These are phyloP conservation scores for Lasioglossum calceatum DNA, from an alignment of 2,888 invertebrate genomes.

Conservation along the genomic window DNA sequence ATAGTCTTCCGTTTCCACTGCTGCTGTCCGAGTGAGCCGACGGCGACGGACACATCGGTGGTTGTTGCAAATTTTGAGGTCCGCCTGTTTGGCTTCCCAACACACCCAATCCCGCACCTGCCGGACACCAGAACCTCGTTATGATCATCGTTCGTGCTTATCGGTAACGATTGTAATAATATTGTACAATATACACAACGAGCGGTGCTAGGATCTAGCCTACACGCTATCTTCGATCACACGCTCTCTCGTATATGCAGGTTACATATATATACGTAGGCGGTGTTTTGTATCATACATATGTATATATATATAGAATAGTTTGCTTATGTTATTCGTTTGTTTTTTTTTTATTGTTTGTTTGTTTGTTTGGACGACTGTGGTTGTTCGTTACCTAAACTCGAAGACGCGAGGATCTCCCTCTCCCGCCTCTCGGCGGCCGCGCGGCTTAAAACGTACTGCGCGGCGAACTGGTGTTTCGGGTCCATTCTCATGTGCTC, in stretches of 20 bases:
- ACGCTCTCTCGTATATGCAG: not conserved
- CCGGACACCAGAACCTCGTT: conserved; percentile 68
- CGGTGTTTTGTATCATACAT: not conserved
- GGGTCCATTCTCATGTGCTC: conserved; percentile 99
- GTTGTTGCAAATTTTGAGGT: conserved; percentile 85
- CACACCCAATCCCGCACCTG: conserved; percentile 82
- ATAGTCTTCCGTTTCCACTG: conserved; percentile 91
- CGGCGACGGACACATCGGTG: conserved; percentile 92
- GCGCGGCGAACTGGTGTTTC: conserved; percentile 97
- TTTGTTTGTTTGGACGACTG: not conserved
- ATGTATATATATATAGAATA: not conserved
- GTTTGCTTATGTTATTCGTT: not conserved
- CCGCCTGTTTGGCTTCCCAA: conserved; percentile 83
- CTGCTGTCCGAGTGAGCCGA: conserved; percentile 95
- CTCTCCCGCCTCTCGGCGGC: conserved; percentile 95
- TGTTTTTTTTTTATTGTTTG: not conserved
- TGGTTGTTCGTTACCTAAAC: conserved; percentile 78
- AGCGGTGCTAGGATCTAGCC: not conserved
- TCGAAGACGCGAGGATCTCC: conserved; percentile 88
- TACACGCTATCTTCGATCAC: not conserved
- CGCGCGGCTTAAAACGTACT: conserved; percentile 95
- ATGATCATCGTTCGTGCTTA: conserved; percentile 22
- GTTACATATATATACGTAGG: not conserved
- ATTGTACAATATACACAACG: not conserved
- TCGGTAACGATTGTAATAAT: not conserved